Evolutionary conservation across 1,140 invertebrate species (phyloP).

Genomic region (Lerema accius): DNA sequence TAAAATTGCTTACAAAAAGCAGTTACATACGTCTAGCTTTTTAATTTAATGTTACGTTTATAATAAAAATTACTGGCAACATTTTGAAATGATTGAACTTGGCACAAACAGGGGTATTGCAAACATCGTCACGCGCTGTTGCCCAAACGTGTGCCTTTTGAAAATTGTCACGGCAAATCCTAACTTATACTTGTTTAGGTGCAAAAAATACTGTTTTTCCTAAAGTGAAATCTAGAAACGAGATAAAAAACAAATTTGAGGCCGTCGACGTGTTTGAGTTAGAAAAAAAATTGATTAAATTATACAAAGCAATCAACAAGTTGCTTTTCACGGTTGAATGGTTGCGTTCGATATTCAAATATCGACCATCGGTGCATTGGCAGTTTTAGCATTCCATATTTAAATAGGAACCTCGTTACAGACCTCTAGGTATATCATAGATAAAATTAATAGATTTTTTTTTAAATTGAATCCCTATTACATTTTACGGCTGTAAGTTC

Average conservation of each 20-base stretch:
- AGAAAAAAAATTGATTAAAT: slow-evolving; percentile 32
- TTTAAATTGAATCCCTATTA: too few relatives aligned
- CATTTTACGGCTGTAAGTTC: too few relatives aligned
- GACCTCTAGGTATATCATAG: too few relatives aligned
- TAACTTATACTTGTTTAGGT: slow-evolving; percentile 15
- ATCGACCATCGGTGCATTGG: slow-evolving; percentile 26
- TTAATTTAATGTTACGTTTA: slow-evolving; percentile 11
- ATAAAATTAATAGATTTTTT: too few relatives aligned
- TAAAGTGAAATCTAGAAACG: slow-evolving; percentile 11
- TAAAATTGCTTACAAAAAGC: too few relatives aligned
- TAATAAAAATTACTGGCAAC: slow-evolving; percentile 11
- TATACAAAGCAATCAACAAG: slow-evolving; percentile 30
- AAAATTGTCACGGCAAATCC: slow-evolving; percentile 12
- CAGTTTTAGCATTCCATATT: slow-evolving; percentile 10
- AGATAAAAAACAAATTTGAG: slow-evolving; percentile 20
- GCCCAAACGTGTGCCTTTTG: slow-evolving; percentile 20
- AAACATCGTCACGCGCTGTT: slow-evolving; percentile 1
- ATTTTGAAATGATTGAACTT: slow-evolving; percentile 10
- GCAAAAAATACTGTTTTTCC: slow-evolving; percentile 12
- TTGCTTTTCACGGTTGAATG: slow-evolving; percentile 25
- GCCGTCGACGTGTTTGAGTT: slow-evolving; percentile 6
- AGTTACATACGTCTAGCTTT: too few relatives aligned
- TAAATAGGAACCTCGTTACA: neutral
- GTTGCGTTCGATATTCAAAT: slow-evolving; percentile 21
- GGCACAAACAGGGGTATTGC: slow-evolving; percentile 1